phyloP scores from a whole-genome alignment of 2,888 invertebrate species.

The Drepana falcataria region DNA sequence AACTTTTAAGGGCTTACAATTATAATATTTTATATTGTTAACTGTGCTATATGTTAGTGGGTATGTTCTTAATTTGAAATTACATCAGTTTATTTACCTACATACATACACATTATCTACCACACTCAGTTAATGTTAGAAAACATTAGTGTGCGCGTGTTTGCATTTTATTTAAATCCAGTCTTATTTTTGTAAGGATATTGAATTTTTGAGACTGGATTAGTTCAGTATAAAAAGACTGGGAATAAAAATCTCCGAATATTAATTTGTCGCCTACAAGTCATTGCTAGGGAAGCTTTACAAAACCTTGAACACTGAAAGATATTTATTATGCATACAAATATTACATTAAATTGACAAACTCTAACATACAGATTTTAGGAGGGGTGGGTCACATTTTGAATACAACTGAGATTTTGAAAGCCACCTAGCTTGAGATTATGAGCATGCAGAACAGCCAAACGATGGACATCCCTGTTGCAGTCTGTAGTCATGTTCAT shows the following conservation, averaged over 20 bases:
- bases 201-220: neutral
- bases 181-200: neutral
- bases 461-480: conserved; percentile 22
- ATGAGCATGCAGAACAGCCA: conserved; percentile 38
- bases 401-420: conserved; percentile 28
- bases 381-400: conserved; percentile 10
- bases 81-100: neutral
- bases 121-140: neutral
- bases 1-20: too few species aligned
- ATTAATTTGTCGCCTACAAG: conserved; percentile 9
- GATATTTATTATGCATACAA: conserved; percentile 28
- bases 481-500: conserved; percentile 21
- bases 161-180: neutral
- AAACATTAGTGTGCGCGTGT: too few species aligned
- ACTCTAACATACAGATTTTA: conserved; percentile 12
- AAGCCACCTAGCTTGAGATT: conserved; percentile 47
- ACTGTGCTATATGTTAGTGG: neutral
- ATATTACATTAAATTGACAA: conserved; percentile 10
- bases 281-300: conserved; percentile 30
- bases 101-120: conserved; percentile 1
- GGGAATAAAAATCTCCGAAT: neutral
- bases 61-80: neutral
- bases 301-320: conserved; percentile 22
- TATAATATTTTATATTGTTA: neutral
- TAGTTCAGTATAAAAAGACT: neutral